Conservation (phyloP, 2,888 invertebrate species). For the Eupithecia vulgata region DNA sequence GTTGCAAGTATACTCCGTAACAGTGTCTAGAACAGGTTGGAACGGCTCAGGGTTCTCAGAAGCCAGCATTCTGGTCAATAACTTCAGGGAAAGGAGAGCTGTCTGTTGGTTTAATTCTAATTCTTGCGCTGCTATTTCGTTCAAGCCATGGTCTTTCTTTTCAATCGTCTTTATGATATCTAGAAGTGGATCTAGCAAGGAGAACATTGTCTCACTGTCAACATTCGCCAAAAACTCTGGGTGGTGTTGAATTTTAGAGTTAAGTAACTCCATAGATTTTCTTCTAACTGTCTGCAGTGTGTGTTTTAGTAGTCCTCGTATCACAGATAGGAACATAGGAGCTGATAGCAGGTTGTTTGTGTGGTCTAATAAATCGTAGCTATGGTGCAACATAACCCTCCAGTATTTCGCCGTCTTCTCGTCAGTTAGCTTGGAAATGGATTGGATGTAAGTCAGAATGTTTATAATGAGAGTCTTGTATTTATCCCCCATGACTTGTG, state of each 20-base stretch:
- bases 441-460: slow-evolving; percentile 87
- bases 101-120: slow-evolving; percentile 90
- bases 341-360: slow-evolving; percentile 91
- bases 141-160: slow-evolving; percentile 60
- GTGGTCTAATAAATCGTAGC: slow-evolving; percentile 91
- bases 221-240: slow-evolving; percentile 84
- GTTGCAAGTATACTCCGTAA: slow-evolving; percentile 85
- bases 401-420: slow-evolving; percentile 89
- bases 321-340: slow-evolving; percentile 90
- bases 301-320: slow-evolving; percentile 89
- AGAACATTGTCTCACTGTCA: slow-evolving; percentile 77
- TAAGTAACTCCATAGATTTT: slow-evolving; percentile 93
- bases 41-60: slow-evolving; percentile 87
- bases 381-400: slow-evolving; percentile 91
- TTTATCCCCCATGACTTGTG: slow-evolving; percentile 81
- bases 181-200: slow-evolving; percentile 85
- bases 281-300: slow-evolving; percentile 88
- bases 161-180: slow-evolving; percentile 84
- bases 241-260: slow-evolving; percentile 89
- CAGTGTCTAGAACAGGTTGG: slow-evolving; percentile 86
- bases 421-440: slow-evolving; percentile 86
- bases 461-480: slow-evolving; percentile 89
- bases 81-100: slow-evolving; percentile 91
- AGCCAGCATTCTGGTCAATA: slow-evolving; percentile 90
- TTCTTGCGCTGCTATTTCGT: slow-evolving; percentile 80